Base-by-base conservation (phyloP, 2,888 invertebrate species). In the Panzeria rudis region DNA sequence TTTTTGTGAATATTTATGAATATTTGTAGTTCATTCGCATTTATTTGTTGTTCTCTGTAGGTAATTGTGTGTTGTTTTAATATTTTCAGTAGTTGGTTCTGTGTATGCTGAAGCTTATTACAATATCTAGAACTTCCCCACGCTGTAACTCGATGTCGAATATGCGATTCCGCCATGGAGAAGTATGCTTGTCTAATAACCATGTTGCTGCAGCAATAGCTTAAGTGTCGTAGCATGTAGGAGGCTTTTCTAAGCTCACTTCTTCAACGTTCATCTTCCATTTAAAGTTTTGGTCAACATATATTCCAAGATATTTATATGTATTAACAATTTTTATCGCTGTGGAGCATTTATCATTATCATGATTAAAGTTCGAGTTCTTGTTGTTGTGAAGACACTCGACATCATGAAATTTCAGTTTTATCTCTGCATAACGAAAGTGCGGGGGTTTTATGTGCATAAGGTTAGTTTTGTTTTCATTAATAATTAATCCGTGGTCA, bases 221-320 rank as follows among this genome's bases (percentile, higher is more conserved):
- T n/a, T n/a, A n/a, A n/a, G n/a, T n/a, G 50, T 20, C 4, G 20
- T 20, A 56, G n/a, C 29, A 56, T 56, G n/a, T n/a, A 52, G 13
- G 23, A 23, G 0, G 52, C 32, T 32, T 56, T 56, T n/a, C 15
- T 38, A 3, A 66, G 3, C 11, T 50, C 0, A 66, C 32, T 17
- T 50, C n/a, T 8, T 44, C 23, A 15, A 64, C 8, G 13, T 62
- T 41, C 5, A 4, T 41, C 8, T 47, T 44, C 47, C 17, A 50
- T 29, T 66, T 66, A 17, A 66, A 66, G 15, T 66, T 66, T 7
- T 66, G 66, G 15, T 66, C 47, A 1, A 29, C n/a, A 17, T 15
- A 11, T 5, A 66, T 47, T 29, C 17, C 47, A 3, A 66, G 29
- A 47, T 66, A 47, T n/a, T 66, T 66, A 23, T 66, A 47, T 3